phyloP scores from a whole-genome alignment of 2,797 vertebrate species.

The Smutsia temminckii region DNA sequence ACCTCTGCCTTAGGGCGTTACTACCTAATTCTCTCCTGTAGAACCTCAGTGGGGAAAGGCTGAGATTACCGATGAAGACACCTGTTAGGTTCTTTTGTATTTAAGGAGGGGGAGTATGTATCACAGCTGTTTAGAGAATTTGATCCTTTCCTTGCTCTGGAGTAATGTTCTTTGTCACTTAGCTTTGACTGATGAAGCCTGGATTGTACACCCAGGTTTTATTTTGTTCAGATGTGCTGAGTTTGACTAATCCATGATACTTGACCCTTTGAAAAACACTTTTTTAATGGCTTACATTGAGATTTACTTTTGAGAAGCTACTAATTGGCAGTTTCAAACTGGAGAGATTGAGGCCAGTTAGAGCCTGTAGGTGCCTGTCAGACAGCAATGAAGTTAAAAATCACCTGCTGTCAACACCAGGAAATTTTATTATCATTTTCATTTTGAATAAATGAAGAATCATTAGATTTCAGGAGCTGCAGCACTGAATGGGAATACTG shows the following conservation, averaged over 20 bases:
- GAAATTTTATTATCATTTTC: slow-evolving; percentile 64
- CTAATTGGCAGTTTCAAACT: slow-evolving; percentile 77
- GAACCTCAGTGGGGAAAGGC: not conserved
- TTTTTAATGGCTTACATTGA: slow-evolving; percentile 64
- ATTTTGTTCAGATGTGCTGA: slow-evolving; percentile 58
- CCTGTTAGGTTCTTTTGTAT: not conserved
- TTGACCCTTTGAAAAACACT: slow-evolving; percentile 61
- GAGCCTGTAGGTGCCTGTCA: slow-evolving; percentile 75
- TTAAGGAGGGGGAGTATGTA: not conserved
- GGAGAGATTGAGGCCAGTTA: slow-evolving; percentile 81
- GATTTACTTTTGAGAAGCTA: slow-evolving; percentile 75
- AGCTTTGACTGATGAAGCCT: slow-evolving; percentile 22
- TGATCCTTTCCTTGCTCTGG: slow-evolving; percentile 20
- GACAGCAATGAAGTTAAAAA: slow-evolving; percentile 68
- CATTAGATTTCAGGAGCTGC: slow-evolving; percentile 55
- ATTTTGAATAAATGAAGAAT: slow-evolving; percentile 65
- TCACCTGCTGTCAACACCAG: slow-evolving; percentile 56
- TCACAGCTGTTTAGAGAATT: slow-evolving; percentile 5
- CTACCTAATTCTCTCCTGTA: not conserved
- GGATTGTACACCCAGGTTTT: slow-evolving; percentile 40
- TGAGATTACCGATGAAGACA: not conserved
- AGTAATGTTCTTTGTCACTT: slow-evolving; percentile 32
- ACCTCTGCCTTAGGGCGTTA: not conserved
- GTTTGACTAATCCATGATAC: slow-evolving; percentile 56
- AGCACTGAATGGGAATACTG: slow-evolving; percentile 52